These are phyloP conservation scores for Agrochola litura DNA, from an alignment of 2,888 invertebrate genomes.

Conservation along the genomic window DNA sequence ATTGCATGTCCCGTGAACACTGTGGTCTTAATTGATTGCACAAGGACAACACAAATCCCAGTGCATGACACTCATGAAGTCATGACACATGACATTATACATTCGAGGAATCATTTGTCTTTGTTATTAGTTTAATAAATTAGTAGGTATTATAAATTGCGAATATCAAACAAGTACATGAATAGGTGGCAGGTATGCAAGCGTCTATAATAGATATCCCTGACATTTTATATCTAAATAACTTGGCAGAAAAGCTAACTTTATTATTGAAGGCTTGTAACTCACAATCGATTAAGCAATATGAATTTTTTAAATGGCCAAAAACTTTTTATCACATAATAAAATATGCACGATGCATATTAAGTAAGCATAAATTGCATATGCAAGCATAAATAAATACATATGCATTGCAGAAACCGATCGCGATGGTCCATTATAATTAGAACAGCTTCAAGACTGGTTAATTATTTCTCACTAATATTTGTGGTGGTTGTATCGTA, in stretches of 20 bases:
- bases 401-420: slow-evolving; percentile 22
- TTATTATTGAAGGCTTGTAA: slow-evolving; percentile 40
- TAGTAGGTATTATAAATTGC: slow-evolving; percentile 39
- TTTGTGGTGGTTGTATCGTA: slow-evolving; percentile 37
- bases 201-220: slow-evolving; percentile 70
- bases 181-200: slow-evolving; percentile 39
- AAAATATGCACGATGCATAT: slow-evolving; percentile 21
- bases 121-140: slow-evolving; percentile 40
- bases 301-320: slow-evolving; percentile 25
- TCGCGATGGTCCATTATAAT: slow-evolving; percentile 29
- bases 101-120: slow-evolving; percentile 50
- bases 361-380: slow-evolving; percentile 10
- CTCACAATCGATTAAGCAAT: slow-evolving; percentile 41
- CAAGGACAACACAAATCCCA: slow-evolving; percentile 50
- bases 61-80: slow-evolving; percentile 21
- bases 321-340: slow-evolving; percentile 16
- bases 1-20: slow-evolving; percentile 28
- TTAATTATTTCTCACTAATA: slow-evolving; percentile 23
- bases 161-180: slow-evolving; percentile 46
- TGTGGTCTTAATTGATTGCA: slow-evolving; percentile 38
- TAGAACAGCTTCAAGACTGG: slow-evolving; percentile 25
- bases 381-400: slow-evolving; percentile 20
- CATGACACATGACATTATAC: slow-evolving; percentile 40
- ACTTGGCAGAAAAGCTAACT: slow-evolving; percentile 55
- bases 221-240: slow-evolving; percentile 74